Conservation (phyloP, 2,113 vertebrate species). For the Nanorana parkeri region DNA sequence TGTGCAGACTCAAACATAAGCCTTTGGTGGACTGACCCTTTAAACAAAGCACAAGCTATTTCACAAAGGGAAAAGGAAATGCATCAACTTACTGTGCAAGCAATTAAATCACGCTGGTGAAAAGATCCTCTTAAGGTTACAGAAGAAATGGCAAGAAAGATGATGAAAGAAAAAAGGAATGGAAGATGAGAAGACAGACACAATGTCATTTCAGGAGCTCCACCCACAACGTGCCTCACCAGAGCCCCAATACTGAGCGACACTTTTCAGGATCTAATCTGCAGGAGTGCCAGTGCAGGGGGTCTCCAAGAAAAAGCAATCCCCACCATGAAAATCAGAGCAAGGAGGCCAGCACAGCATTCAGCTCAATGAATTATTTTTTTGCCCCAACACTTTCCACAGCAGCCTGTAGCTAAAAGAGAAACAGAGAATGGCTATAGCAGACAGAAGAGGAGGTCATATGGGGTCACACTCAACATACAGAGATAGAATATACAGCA, state of each 20-base stretch:
- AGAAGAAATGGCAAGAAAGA: constrained; percentile 72
- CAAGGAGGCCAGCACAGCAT: background rate
- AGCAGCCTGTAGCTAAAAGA: constrained; percentile 43
- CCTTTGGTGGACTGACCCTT: no score
- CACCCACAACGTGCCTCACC: no score
- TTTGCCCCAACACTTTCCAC: constrained; percentile 50
- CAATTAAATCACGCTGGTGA: constrained; percentile 79
- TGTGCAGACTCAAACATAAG: no score
- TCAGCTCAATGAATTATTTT: constrained; percentile 9
- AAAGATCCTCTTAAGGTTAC: constrained; percentile 85
- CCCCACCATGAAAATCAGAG: no score
- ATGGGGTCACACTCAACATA: no score
- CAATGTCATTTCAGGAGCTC: background rate
- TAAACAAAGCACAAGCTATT: background rate
- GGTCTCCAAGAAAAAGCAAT: no score
- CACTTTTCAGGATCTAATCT: no score
- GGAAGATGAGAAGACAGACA: constrained; percentile 16
- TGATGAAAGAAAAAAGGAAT: constrained; percentile 55
- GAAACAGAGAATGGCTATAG: constrained; percentile 3
- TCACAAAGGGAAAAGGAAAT: background rate
- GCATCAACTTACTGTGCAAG: constrained; percentile 85
- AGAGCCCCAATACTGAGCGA: no score
- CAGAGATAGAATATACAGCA: no score
- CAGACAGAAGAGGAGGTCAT: no score
- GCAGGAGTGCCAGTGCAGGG: no score